Percentiles rank a stretch among this genome's conserved stretches.
Evolutionary conservation across 2,888 invertebrate species (phyloP).

Genomic region (Macropis europaea): DNA sequence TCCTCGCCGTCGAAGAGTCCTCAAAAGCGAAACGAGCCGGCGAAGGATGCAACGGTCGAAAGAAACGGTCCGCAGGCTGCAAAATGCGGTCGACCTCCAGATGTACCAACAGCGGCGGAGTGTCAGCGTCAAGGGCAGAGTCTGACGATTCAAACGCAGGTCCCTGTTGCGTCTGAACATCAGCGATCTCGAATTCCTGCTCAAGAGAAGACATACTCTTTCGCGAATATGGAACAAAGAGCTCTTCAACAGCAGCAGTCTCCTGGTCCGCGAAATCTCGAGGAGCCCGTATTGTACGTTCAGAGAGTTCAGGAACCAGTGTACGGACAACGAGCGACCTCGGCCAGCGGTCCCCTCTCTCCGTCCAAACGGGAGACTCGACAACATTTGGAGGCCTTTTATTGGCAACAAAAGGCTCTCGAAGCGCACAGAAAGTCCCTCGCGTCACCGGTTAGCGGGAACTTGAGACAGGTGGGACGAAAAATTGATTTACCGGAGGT

Average conservation of each 20-base stretch:
- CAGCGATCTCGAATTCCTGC: background rate
- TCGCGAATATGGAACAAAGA: background rate
- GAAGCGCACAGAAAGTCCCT: slow-evolving; percentile 68
- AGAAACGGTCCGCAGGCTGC: background rate
- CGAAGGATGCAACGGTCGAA: background rate
- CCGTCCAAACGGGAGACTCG: slow-evolving; percentile 74
- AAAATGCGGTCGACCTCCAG: background rate
- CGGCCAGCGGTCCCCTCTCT: slow-evolving; percentile 47
- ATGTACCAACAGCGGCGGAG: background rate
- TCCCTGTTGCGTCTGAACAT: background rate
- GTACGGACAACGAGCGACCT: slow-evolving; percentile 31
- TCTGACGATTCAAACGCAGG: background rate
- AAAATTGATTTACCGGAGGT: slow-evolving; percentile 70
- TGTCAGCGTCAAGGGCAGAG: background rate
- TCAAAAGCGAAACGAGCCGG: background rate
- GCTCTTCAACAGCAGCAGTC: background rate
- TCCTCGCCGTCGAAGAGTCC: background rate
- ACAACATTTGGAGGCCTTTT: slow-evolving; percentile 75
- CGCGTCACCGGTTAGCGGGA: slow-evolving; percentile 37
- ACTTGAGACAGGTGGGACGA: slow-evolving; percentile 41
- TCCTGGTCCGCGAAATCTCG: background rate
- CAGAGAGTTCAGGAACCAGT: slow-evolving; percentile 61
- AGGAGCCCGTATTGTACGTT: slow-evolving; percentile 11
- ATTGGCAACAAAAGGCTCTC: slow-evolving; percentile 76
- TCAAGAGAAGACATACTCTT: background rate